Percentiles rank a stretch among this genome's conserved stretches.
phyloP scores from a whole-genome alignment of 1,140 invertebrate species.

The Apis mellifera region DNA sequence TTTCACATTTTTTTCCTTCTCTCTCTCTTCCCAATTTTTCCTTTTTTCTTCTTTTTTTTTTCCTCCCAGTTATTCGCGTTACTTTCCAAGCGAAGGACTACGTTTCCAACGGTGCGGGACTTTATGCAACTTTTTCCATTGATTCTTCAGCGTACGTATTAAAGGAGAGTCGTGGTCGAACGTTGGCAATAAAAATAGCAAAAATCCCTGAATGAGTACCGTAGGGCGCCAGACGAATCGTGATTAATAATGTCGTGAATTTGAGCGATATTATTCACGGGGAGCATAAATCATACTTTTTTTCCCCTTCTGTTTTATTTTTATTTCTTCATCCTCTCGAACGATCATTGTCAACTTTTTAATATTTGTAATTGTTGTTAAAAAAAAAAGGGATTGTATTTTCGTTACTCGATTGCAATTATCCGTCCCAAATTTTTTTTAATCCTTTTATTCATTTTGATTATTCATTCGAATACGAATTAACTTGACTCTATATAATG shows the following conservation, averaged over 20 bases:
- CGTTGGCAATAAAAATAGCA: constrained; percentile 1
- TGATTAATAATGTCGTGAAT: neutral
- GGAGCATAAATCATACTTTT: too few relatives aligned
- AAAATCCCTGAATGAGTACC: constrained; percentile 19
- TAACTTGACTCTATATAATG: neutral
- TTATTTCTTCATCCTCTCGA: neutral
- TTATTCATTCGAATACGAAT: too few relatives aligned
- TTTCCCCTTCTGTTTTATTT: neutral
- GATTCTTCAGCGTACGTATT: constrained; percentile 26
- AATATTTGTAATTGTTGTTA: too few relatives aligned
- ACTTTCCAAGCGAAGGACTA: constrained; percentile 42
- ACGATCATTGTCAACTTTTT: too few relatives aligned
- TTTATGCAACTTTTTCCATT: constrained; percentile 48
- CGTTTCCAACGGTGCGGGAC: constrained; percentile 31
- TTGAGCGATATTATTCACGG: constrained; percentile 5
- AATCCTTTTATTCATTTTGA: too few relatives aligned
- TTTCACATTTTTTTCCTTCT: constrained; percentile 14
- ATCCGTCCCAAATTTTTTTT: too few relatives aligned
- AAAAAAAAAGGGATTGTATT: too few relatives aligned
- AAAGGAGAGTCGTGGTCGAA: constrained; percentile 21
- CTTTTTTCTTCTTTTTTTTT: constrained; percentile 29
- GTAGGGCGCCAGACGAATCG: neutral
- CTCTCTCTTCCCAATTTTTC: neutral
- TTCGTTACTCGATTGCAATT: too few relatives aligned
- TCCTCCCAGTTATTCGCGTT: constrained; percentile 43